Base-by-base conservation (phyloP, 2,113 vertebrate genomes). In the Theristicus caerulescens region DNA sequence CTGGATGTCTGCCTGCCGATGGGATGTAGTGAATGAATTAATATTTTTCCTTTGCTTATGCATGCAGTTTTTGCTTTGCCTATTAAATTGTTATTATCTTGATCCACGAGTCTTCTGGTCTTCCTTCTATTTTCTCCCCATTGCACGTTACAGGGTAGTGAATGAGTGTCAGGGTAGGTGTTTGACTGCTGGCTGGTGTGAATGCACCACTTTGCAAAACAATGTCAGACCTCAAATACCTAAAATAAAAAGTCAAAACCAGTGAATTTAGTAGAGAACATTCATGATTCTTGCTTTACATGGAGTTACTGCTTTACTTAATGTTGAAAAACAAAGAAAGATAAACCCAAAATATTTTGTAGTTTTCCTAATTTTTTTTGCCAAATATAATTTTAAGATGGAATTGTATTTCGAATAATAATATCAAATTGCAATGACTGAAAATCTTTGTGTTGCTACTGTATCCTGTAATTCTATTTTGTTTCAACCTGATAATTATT, bases 61-160 rank as follows among this genome's bases (percentile, higher is more conserved):
- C 1, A 1, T 18, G 16, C 13, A 66, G 10, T 10, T 71, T 77
- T 82, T 82, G 16, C 11, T 67, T 49, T 72, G 10, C 8, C 4
- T 72, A 22, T 78, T 61, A 55, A 65, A 20, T 42, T 29, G 18
- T 54, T 54, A 22, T 26, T 47, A 42, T 44, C n/a, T 66, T 82
- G n/a, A 59, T 38, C 16, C 25, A 34, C 0, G 3, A 36, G 18
- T 36, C n/a, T 82, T 76, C n/a, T 77, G 21, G 7, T 16, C 38
- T 86, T 74, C n/a, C 26, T 54, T 85, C 15, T 81, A 2, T 49
- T 54, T 67, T 71, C 18, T 90, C 10, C 7, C 9, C 15, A 31
- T 34, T 3, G 1, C 18, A 10, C 1, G 0, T 24, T 29, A 65
- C 8, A 47, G 17, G 4, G 5, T 13, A 59, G 10, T 27, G 29